phyloP scores from a whole-genome alignment of 2,797 vertebrate species.

The Chiroxiphia lanceolata region DNA sequence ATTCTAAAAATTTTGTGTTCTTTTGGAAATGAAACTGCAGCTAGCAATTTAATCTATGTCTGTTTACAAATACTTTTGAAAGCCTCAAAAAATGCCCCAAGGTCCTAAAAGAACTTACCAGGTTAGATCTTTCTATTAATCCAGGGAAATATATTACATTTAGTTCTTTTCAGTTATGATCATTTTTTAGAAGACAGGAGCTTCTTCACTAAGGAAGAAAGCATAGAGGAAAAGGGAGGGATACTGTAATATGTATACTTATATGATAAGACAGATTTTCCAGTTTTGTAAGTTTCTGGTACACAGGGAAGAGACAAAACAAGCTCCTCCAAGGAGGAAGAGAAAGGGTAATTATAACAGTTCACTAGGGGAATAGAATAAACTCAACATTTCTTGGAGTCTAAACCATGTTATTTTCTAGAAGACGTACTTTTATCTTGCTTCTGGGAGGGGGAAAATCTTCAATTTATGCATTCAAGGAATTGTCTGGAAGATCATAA shows the following conservation, averaged over 20 bases:
- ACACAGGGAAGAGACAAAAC: not conserved
- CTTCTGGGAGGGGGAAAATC: not conserved
- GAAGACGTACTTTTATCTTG: not conserved
- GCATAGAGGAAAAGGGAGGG: not conserved
- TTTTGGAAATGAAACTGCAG: not conserved
- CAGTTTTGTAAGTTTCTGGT: not conserved
- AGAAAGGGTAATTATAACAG: not conserved
- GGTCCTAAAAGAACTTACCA: not conserved
- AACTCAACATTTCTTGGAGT: not conserved
- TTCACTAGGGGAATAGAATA: not conserved
- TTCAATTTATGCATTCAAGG: not conserved
- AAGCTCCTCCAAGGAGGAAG: not conserved
- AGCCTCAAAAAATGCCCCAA: not conserved
- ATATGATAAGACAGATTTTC: not conserved
- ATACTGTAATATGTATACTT: not conserved
- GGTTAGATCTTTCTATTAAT: not conserved
- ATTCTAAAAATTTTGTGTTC: not conserved
- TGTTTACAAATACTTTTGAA: not conserved
- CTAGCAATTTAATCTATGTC: not conserved
- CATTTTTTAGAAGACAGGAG: not conserved
- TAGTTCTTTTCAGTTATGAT: not conserved
- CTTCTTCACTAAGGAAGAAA: not conserved
- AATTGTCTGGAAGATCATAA: not conserved
- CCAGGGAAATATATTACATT: not conserved
- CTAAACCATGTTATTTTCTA: not conserved